Percentiles rank a stretch among this genome's conserved stretches.
phyloP scores from a whole-genome alignment of 2,888 invertebrate genomes.

The Plebejus melissa region DNA sequence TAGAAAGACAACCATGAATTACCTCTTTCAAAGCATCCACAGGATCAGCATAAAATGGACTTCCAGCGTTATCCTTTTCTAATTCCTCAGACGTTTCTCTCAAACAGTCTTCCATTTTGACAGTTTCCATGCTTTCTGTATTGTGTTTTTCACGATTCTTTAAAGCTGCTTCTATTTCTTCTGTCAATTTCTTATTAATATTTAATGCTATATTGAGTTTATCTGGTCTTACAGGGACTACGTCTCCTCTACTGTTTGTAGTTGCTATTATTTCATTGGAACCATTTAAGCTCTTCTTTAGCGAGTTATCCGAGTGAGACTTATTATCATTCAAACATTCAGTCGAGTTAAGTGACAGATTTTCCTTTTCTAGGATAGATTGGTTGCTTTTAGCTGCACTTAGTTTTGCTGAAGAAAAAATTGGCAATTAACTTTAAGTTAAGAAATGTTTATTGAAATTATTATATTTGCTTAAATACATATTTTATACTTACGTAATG shows the following conservation, averaged over 20 bases:
- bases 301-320: conserved; percentile 58
- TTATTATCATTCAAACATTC: conserved; percentile 68
- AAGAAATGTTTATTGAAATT: not conserved
- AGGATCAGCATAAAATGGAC: conserved; percentile 94
- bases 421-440: not conserved
- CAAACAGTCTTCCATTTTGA: conserved; percentile 66
- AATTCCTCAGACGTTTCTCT: conserved; percentile 53
- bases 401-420: conserved; percentile 59
- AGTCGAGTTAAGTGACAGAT: conserved; percentile 61
- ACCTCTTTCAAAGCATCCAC: conserved; percentile 88
- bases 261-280: conserved; percentile 71
- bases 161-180: conserved; percentile 69
- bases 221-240: conserved; percentile 71
- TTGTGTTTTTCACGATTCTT: conserved; percentile 62
- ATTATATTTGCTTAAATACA: not conserved
- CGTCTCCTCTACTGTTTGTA: conserved; percentile 71
- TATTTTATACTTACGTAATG: conserved; percentile 62
- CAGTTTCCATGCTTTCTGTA: conserved; percentile 72
- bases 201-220: conserved; percentile 70
- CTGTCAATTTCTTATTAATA: conserved; percentile 73
- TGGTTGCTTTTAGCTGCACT: conserved; percentile 69
- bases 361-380: conserved; percentile 71
- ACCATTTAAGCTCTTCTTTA: conserved; percentile 63
- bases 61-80: conserved; percentile 83
- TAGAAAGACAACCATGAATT: conserved; percentile 36